Evolutionary conservation across 2,888 invertebrate genomes (phyloP).

Genomic region (Galeopsomyia nigrocyanea): DNA sequence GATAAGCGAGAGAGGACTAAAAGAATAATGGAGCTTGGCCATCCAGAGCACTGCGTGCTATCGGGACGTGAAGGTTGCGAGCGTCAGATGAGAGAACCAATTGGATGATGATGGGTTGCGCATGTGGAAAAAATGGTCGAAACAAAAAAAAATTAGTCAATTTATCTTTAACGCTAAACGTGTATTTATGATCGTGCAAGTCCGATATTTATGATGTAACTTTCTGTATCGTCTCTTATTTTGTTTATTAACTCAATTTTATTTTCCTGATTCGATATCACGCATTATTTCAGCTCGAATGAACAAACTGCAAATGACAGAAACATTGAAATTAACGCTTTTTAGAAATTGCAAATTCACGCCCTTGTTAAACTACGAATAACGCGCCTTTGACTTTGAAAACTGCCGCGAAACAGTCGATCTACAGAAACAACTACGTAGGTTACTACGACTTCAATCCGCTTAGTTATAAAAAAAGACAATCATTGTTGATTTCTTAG

Average conservation of each 20-base stretch:
- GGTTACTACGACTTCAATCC: too few relatives aligned
- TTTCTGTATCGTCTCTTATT: slow-evolving; percentile 24
- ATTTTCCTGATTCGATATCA: too few relatives aligned
- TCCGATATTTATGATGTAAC: slow-evolving; percentile 42
- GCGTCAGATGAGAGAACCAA: slow-evolving; percentile 48
- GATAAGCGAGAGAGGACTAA: slow-evolving; percentile 38
- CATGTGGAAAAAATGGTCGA: slow-evolving; percentile 54
- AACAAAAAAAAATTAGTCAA: slow-evolving; percentile 62
- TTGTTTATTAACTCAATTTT: not conserved
- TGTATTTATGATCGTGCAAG: slow-evolving; percentile 56
- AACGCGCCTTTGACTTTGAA: too few relatives aligned
- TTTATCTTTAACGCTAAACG: slow-evolving; percentile 54
- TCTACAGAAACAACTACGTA: too few relatives aligned
- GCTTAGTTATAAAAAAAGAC: too few relatives aligned
- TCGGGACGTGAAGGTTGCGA: slow-evolving; percentile 42
- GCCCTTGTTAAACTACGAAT: too few relatives aligned
- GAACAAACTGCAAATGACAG: too few relatives aligned
- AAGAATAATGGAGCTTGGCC: slow-evolving; percentile 31
- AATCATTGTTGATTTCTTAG: too few relatives aligned
- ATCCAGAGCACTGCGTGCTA: slow-evolving; percentile 26
- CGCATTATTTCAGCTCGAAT: too few relatives aligned
- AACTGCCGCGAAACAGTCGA: too few relatives aligned
- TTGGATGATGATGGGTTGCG: slow-evolving; percentile 38
- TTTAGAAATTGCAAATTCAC: too few relatives aligned
- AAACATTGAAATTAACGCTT: too few relatives aligned